These are phyloP conservation scores for Tricholauxania praeusta DNA, from an alignment of 2,888 invertebrate species.

Conservation along the genomic window DNA sequence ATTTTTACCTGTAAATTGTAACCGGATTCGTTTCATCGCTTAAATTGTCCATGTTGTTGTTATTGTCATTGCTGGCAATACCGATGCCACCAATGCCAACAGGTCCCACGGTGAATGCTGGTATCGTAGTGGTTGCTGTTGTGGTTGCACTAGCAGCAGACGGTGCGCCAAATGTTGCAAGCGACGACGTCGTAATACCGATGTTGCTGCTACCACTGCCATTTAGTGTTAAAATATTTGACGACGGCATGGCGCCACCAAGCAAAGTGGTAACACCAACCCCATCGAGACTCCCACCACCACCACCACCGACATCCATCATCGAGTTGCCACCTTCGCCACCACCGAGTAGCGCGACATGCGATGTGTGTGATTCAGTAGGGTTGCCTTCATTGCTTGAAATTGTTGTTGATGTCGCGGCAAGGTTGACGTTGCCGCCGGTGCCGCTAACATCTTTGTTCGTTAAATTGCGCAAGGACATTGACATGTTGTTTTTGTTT, in stretches of 20 bases:
- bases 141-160: constrained; percentile 17
- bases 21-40: constrained; percentile 89
- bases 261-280: constrained; percentile 14
- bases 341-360: neutral
- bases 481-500: constrained; percentile 28
- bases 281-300: neutral
- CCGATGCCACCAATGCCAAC: constrained; percentile 46
- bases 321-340: constrained; percentile 10
- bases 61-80: constrained; percentile 71
- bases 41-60: constrained; percentile 82
- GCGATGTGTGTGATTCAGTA: neutral
- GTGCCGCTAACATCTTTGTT: constrained; percentile 39
- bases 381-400: neutral
- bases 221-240: too few species aligned
- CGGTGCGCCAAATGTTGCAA: constrained; percentile 20
- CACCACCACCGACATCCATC: neutral
- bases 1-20: constrained; percentile 86
- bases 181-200: neutral
- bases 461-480: constrained; percentile 35
- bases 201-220: neutral
- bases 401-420: constrained; percentile 22
- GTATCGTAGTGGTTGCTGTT: constrained; percentile 27
- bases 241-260: constrained; percentile 13
- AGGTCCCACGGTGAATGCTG: constrained; percentile 34
- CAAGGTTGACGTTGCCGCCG: constrained; percentile 16